Evolutionary conservation across 1,140 invertebrate species (phyloP).

Genomic region (Babylonia areolata): DNA sequence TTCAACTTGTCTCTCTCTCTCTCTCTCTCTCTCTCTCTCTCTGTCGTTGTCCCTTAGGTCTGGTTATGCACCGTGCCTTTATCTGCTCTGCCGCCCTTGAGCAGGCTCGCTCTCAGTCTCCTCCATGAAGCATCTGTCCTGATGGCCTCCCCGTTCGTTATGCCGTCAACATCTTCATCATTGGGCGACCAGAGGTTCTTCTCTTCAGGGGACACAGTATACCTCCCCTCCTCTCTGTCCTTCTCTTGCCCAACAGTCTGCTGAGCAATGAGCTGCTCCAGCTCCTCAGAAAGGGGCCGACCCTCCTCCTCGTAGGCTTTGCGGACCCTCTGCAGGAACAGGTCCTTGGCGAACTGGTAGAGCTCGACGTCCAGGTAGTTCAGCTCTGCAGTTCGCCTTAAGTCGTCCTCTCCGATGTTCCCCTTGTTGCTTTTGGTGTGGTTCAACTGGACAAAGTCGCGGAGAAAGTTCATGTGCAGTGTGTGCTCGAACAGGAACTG

Average conservation of each 20-base stretch:
- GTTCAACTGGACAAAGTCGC: slow-evolving; percentile 62
- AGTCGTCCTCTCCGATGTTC: slow-evolving; percentile 84
- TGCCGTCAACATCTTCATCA: neutral
- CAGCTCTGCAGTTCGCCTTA: slow-evolving; percentile 85
- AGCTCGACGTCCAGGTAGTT: slow-evolving; percentile 95
- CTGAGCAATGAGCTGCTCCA: slow-evolving; percentile 4
- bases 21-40: too few species aligned
- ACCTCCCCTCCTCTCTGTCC: neutral
- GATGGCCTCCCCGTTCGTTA: too few species aligned
- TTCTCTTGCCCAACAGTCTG: neutral
- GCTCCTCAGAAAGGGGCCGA: neutral
- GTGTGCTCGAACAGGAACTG: slow-evolving; percentile 98
- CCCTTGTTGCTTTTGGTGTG: slow-evolving; percentile 73
- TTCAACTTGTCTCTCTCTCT: too few species aligned
- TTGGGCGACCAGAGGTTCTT: neutral
- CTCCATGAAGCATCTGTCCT: too few species aligned
- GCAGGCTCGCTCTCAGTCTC: too few species aligned
- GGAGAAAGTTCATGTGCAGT: slow-evolving; percentile 86
- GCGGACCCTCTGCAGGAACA: slow-evolving; percentile 86
- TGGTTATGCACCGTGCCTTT: too few species aligned
- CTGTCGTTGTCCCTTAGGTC: too few species aligned
- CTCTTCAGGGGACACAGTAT: neutral
- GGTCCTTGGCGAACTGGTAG: slow-evolving; percentile 93
- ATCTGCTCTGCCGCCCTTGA: too few species aligned
- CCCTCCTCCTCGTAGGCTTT: slow-evolving; percentile 45